Percentiles rank a stretch among this genome's conserved stretches.
Conservation (phyloP, 2,888 invertebrate species). For the Belgica antarctica region DNA sequence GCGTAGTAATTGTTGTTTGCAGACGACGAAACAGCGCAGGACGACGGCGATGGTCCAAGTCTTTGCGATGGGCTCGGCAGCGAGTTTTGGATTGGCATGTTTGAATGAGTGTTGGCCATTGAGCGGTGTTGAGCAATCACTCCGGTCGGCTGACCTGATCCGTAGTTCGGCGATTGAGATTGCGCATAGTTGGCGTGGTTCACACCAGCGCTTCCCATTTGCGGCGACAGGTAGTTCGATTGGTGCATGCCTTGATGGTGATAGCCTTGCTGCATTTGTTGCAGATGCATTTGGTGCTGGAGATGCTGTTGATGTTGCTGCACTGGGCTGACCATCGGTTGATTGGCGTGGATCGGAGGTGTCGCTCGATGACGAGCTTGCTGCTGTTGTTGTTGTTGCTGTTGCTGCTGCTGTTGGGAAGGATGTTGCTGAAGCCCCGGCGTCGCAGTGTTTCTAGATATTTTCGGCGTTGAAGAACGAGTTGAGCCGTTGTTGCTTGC, state of each 20-base stretch:
- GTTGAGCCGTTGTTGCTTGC: conserved; percentile 51
- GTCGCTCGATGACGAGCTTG: conserved; percentile 52
- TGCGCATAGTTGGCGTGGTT: conserved; percentile 55
- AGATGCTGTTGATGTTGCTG: conserved; percentile 49
- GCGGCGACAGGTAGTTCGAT: conserved; percentile 50
- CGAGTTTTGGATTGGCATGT: conserved; percentile 50
- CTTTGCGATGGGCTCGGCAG: conserved; percentile 57
- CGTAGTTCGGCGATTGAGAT: conserved; percentile 56
- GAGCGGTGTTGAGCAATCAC: conserved; percentile 62
- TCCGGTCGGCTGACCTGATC: conserved; percentile 63
- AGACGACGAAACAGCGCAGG: conserved; percentile 57
- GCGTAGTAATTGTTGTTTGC: conserved; percentile 62
- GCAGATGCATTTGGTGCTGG: conserved; percentile 49
- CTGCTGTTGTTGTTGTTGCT: conserved; percentile 49
- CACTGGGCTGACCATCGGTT: conserved; percentile 49
- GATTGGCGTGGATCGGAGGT: conserved; percentile 50
- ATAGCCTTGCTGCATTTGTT: conserved; percentile 48
- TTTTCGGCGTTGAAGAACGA: conserved; percentile 44
- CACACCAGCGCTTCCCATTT: conserved; percentile 60
- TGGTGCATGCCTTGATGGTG: conserved; percentile 53
- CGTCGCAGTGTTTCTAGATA: conserved; percentile 45
- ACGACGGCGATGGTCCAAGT: conserved; percentile 57
- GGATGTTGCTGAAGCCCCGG: conserved; percentile 45
- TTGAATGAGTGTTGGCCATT: conserved; percentile 52
- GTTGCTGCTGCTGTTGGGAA: conserved; percentile 48